These are phyloP conservation scores for Agelaius tricolor DNA, from an alignment of 2,113 vertebrate genomes.

Conservation along the genomic window DNA sequence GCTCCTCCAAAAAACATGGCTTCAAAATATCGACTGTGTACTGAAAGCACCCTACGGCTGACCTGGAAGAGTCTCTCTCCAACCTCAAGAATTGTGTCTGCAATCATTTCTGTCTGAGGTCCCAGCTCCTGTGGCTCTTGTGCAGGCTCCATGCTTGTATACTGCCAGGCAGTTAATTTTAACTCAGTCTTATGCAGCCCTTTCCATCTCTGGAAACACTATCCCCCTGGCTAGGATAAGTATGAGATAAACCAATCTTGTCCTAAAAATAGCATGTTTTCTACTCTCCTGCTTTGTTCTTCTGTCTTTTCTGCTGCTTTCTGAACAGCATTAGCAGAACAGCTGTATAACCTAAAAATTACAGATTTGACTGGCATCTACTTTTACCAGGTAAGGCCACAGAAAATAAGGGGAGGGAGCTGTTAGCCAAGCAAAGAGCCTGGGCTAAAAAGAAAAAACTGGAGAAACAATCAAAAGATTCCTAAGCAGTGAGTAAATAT, in stretches of 20 bases:
- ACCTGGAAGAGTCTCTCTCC: constrained; percentile 80
- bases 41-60: constrained; percentile 75
- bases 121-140: background rate
- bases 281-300: background rate
- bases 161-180: background rate
- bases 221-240: background rate
- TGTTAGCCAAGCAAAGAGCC: background rate
- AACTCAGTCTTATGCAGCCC: background rate
- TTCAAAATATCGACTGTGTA: constrained; percentile 83
- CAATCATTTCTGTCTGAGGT: background rate
- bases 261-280: constrained; percentile 58
- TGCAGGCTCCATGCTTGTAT: constrained; percentile 17
- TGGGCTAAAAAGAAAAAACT: background rate
- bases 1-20: constrained; percentile 86
- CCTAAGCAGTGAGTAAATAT: background rate
- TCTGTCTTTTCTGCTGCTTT: background rate
- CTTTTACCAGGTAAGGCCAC: background rate
- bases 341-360: background rate
- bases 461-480: background rate
- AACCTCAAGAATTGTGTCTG: constrained; percentile 73
- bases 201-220: background rate
- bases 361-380: background rate
- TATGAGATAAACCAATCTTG: background rate
- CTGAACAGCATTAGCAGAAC: background rate
- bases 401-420: background rate